Conservation (phyloP, 2,888 invertebrate genomes). For the Drosophila villosipedis region DNA sequence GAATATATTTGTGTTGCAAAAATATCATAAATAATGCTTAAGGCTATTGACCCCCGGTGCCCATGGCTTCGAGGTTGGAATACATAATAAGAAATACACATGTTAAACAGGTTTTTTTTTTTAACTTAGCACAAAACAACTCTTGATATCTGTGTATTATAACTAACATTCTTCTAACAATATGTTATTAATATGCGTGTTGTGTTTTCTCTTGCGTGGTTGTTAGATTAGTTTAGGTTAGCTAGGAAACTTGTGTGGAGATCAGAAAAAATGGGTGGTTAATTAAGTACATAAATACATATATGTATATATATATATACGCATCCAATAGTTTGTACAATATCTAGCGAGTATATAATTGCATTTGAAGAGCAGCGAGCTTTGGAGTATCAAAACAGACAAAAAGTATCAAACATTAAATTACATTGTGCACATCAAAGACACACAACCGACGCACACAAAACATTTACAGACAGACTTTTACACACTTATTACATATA, state of each 20-base stretch:
- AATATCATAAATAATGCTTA: conserved; percentile 79
- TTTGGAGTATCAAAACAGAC: conserved; percentile 73
- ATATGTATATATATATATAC: conserved; percentile 21
- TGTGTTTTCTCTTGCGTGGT: background rate
- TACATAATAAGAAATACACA: conserved; percentile 40
- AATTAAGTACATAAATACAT: conserved; percentile 60
- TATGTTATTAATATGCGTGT: conserved; percentile 10
- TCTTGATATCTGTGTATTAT: conserved; percentile 12
- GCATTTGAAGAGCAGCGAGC: conserved; percentile 63
- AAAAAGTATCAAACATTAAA: conserved; percentile 59
- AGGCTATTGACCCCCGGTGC: conserved; percentile 45
- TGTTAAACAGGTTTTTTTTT: conserved; percentile 20
- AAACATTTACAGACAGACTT: conserved; percentile 53
- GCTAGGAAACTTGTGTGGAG: conserved; percentile 50
- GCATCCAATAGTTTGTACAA: conserved; percentile 2
- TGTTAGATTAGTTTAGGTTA: conserved; percentile 3
- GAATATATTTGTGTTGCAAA: conserved; percentile 59
- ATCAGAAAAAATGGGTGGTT: conserved; percentile 44
- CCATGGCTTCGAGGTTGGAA: conserved; percentile 55
- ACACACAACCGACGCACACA: conserved; percentile 22
- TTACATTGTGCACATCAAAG: conserved; percentile 48
- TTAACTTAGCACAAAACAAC: conserved; percentile 42
- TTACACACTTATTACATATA: conserved; percentile 49
- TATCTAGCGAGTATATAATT: conserved; percentile 50
- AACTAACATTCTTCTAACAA: conserved; percentile 34